These are phyloP conservation scores for Phylloscopus collybita DNA, from an alignment of 2,797 vertebrate genomes.

Conservation along the genomic window DNA sequence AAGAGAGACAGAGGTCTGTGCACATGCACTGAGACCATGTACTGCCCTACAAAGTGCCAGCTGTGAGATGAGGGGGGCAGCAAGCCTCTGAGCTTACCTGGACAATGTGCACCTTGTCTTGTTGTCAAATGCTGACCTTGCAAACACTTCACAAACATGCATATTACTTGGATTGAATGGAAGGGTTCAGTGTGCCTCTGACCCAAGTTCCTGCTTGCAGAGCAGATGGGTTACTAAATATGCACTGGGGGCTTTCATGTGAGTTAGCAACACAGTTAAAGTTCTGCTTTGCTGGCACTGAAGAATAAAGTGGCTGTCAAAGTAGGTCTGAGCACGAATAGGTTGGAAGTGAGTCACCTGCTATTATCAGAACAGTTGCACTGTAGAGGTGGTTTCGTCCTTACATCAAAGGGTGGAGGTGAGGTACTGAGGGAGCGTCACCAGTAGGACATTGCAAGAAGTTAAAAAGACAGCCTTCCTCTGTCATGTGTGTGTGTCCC, in stretches of 20 bases:
- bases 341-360: constrained; percentile 24
- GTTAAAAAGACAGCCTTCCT: neutral
- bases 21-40: neutral
- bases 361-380: constrained; percentile 19
- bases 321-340: constrained; percentile 45
- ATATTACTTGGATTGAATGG: neutral
- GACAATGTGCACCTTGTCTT: neutral
- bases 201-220: neutral
- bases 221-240: constrained; percentile 29
- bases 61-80: neutral
- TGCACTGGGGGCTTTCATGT: neutral
- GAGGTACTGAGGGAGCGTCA: neutral
- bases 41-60: neutral
- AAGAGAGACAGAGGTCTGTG: fast-evolving
- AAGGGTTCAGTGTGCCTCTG: neutral
- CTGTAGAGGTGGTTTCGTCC: neutral
- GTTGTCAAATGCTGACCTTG: neutral
- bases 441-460: neutral
- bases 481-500: neutral
- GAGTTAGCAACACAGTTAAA: constrained; percentile 1
- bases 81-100: neutral
- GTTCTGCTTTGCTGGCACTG: neutral
- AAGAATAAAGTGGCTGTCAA: constrained; percentile 20
- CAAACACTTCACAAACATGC: neutral
- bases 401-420: neutral